These are phyloP conservation scores for Hippocampus guttulatus DNA, from an alignment of 2,113 vertebrate species.

Conservation along the genomic window DNA sequence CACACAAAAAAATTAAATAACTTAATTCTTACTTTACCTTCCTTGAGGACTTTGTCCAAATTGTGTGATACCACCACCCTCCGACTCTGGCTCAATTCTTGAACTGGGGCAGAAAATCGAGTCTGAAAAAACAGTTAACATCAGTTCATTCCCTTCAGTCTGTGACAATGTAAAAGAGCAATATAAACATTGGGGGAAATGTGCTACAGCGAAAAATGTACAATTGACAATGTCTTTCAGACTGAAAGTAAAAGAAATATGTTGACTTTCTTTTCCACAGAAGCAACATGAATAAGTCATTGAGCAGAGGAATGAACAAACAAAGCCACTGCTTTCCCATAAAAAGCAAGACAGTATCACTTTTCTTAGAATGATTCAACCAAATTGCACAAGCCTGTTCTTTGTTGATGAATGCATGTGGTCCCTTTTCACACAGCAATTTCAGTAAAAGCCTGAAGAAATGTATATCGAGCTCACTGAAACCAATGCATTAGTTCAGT, in stretches of 20 bases:
- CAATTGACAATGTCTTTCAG: background rate
- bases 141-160: background rate
- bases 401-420: background rate
- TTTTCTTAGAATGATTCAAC: conserved; percentile 19
- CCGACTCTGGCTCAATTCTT: conserved; percentile 79
- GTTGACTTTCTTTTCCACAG: conserved; percentile 19
- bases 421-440: background rate
- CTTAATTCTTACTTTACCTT: conserved; percentile 77
- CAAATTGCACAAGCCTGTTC: background rate
- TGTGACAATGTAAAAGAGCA: background rate
- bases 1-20: background rate
- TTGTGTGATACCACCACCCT: conserved; percentile 94
- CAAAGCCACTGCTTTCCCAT: background rate
- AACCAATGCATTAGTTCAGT: background rate
- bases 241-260: conserved; percentile 10
- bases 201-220: conserved; percentile 1
- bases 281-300: conserved; percentile 46
- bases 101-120: conserved; percentile 68
- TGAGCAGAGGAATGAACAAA: conserved; percentile 4
- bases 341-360: background rate
- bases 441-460: background rate
- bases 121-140: conserved; percentile 67
- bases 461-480: background rate
- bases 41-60: conserved; percentile 93
- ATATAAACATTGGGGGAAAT: background rate